Base-by-base conservation (phyloP, 2,113 vertebrate genomes). In the Platichthys stellatus region DNA sequence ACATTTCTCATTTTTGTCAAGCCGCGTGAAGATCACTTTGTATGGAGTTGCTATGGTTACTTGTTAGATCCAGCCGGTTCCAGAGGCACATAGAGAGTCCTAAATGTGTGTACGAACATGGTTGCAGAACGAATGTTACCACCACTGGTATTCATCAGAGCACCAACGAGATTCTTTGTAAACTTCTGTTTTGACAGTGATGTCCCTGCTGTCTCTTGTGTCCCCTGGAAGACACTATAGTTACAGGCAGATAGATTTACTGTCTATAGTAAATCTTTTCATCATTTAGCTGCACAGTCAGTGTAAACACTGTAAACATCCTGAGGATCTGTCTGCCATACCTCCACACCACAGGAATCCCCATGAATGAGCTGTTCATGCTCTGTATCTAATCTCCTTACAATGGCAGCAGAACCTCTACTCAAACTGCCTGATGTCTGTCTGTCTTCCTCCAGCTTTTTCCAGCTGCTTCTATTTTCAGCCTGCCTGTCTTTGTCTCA, bases 21-120 rank as follows among this genome's bases (percentile, higher is more conserved):
- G 76, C 73, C 40, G 53, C 64, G 75, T 72, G 57, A 81, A 80
- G 84, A 82, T 87, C 80, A 81, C 86, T 90, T 90, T 85, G 71
- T 85, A 74, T 79, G 56, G 80, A 54, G 93, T 94, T 93, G 90
- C 90, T 80, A 94, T 93, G 90, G 93, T 89, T 88, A 94, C 91
- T 38, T 72, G 82, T 83, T 76, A 66, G 81, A 88, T 87, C 84
- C 86, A 86, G 83, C 78, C 54, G 80, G 80, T 80, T 88, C 91
- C 87, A 87, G 76, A 90, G 86, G 86, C 63, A 76, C 72, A 72
- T 65, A 35, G 67, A 17, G 54, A 79, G 62, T 87, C 86, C 81
- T 85, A 69, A 88, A 86, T 78, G 78, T 92, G 86, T 69, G 72
- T 74, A 61, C 7, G 31, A 89, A 81, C 72, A 75, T 64, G 53